phyloP scores from a whole-genome alignment of 2,797 vertebrate genomes.

The Bovichtus diacanthus region DNA sequence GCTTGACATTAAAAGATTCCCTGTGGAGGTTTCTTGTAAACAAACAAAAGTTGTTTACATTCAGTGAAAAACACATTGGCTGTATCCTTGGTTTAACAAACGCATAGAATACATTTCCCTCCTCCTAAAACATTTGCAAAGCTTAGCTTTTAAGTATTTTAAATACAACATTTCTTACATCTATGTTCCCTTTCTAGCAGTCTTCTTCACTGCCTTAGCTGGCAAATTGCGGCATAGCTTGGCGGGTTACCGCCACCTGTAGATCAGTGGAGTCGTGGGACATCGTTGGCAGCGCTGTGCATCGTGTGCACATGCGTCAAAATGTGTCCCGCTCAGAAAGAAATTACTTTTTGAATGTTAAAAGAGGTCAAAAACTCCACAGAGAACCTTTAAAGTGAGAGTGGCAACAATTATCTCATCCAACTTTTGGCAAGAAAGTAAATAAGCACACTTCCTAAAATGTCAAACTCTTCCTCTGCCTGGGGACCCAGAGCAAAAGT shows the following conservation, averaged over 20 bases:
- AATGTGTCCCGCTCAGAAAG: background rate
- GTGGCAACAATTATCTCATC: background rate
- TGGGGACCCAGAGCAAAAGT: conserved; percentile 15
- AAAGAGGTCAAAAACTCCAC: background rate
- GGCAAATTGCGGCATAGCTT: background rate
- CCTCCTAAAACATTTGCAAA: background rate
- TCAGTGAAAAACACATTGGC: background rate
- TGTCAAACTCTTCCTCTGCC: background rate
- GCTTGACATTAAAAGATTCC: background rate
- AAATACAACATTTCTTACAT: background rate
- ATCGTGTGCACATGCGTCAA: background rate
- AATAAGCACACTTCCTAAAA: background rate
- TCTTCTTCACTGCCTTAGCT: background rate
- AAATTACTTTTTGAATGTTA: background rate
- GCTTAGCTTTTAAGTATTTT: background rate
- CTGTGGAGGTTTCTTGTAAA: background rate
- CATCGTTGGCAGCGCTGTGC: background rate
- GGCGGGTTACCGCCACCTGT: background rate
- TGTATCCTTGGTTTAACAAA: background rate
- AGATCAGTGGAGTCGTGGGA: background rate
- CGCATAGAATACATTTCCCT: background rate
- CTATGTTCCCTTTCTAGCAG: background rate
- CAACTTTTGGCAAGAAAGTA: conserved; percentile 10
- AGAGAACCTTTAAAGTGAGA: background rate
- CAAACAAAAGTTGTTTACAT: background rate